phyloP scores from a whole-genome alignment of 2,113 vertebrate species.

The Gulo gulo region DNA sequence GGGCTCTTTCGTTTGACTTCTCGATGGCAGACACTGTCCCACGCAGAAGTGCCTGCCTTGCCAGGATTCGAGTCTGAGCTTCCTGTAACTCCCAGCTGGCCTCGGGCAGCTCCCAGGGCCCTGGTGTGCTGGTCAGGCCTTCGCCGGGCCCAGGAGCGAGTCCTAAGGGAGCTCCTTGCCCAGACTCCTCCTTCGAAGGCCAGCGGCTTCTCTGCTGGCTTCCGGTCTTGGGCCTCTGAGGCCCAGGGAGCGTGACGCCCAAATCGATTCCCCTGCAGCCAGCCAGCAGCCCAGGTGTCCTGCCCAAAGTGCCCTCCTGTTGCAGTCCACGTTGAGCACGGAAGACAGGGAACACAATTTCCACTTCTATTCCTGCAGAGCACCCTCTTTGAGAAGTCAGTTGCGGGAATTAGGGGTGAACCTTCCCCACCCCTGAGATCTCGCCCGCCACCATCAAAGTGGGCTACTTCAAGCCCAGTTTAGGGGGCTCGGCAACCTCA shows the following conservation, averaged over 20 bases:
- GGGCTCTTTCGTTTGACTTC: not conserved
- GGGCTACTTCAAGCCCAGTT: not conserved
- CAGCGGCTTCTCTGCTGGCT: not conserved
- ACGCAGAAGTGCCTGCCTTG: not conserved
- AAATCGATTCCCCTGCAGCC: not conserved
- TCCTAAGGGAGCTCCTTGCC: not conserved
- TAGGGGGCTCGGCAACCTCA: not conserved
- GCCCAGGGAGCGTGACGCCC: not conserved
- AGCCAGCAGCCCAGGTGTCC: not conserved
- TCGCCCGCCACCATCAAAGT: not conserved
- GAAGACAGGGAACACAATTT: not conserved
- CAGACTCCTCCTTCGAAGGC: not conserved
- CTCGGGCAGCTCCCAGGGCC: accelerated
- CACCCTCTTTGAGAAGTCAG: not conserved
- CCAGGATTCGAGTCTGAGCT: not conserved
- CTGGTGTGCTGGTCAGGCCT: not conserved
- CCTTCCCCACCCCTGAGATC: not conserved
- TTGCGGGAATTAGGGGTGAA: not conserved
- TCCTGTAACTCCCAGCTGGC: not conserved
- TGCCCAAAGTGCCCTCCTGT: not conserved
- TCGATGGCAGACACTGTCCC: not conserved
- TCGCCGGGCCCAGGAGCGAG: not conserved
- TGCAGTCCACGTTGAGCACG: not conserved
- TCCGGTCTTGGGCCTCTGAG: not conserved
- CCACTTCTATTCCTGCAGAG: not conserved